Evolutionary conservation across 2,113 vertebrate genomes (phyloP), one percentile per base, ranked within the genome.

Genomic region (Pygoscelis adeliae): DNA sequence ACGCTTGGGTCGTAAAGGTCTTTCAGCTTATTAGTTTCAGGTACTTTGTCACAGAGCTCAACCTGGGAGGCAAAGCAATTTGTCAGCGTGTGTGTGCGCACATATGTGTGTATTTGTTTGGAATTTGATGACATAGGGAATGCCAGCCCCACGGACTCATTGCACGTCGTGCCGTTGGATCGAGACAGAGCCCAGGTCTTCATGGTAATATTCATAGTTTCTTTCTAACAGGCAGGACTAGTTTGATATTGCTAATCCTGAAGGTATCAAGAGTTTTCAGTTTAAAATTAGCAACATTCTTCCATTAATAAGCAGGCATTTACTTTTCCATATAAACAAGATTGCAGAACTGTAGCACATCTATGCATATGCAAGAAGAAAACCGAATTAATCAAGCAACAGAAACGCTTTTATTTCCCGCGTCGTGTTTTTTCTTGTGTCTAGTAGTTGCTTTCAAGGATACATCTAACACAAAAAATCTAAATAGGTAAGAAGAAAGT

Each of bases 371-470:
- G 46, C 25, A 56, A 86, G 53, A 65, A 30, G 32, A 42, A 77
- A 73, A 73, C 3, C 23, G 85, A 44, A 81, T 52, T 77, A 89
- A 77, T 65, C 27, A 30, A 36, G 83, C 7, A 69, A 38, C 36
- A 80, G 12, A 49, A 88, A 49, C 10, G 4, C 15, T 89, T 59
- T 66, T 77, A 27, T 65, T 91, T 90, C 38, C 26, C 69, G n/a
- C 13, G 3, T 34, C 14, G 3, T 15, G 26, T n/a, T 85, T 92
- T 63, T 36, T 72, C 76, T 82, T 76, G 22, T 79, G 62, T 83
- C 80, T 86, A 83, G 59, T n/a, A 87, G 61, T 34, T 52, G 59
- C 36, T 72, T 96, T 96, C 90, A 95, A 98, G 95, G 88, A 63
- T 89, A 89, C 23, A 85, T 62, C 90, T 83, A 89, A 74, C 36